Evolutionary conservation across 2,797 vertebrate genomes (phyloP), one percentile per base, ranked within the genome.

Genomic region (Glossophaga mutica): DNA sequence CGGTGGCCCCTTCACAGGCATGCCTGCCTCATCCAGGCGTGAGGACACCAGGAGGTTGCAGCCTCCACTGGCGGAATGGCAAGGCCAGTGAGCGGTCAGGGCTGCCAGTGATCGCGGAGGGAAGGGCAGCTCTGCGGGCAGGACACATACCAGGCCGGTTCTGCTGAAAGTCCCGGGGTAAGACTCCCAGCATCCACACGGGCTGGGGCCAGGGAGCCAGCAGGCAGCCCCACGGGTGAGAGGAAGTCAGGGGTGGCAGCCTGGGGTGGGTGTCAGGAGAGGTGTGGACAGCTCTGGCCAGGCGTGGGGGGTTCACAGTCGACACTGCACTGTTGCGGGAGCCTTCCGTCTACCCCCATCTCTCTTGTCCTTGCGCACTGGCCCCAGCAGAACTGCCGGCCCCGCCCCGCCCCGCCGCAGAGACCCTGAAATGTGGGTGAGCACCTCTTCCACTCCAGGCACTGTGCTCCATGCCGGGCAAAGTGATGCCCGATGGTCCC

Each of bases 1-100:
- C 0, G 0, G 39, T 1, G 18, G 32, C 46, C 48, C 12, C 68
- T n/a, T 22, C 2, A 18, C 52, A 89, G 34, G 14, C 11, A 9
- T 10, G 12, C 39, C 12, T 42, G 2, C n/a, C 11, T 86, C 39
- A 9, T 29, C 22, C 15, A 21, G 21, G 15, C 19, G n/a, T 9
- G n/a, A 37, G 26, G 70, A 26, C 4, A 2, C 6, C 42, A 21
- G 77, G 44, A 88, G 26, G n/a, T 32, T 12, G 19, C 12, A 11
- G 39, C 22, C 18, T 6, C 18, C 2, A 4, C 12, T 16, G 5
- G 0, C 2, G 67, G 44, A 70, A 46, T 39, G 29, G 14, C 39
- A 3, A 37, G 22, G 82, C 16, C 7, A 4, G 18, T 16, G 50
- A 77, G 84, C 10, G n/a, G 6, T 55, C 57, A 62, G 42, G 37